Evolutionary conservation across 1,140 invertebrate genomes (phyloP), one percentile per base, ranked within the genome.

Genomic region (Lepidurus couesii): DNA sequence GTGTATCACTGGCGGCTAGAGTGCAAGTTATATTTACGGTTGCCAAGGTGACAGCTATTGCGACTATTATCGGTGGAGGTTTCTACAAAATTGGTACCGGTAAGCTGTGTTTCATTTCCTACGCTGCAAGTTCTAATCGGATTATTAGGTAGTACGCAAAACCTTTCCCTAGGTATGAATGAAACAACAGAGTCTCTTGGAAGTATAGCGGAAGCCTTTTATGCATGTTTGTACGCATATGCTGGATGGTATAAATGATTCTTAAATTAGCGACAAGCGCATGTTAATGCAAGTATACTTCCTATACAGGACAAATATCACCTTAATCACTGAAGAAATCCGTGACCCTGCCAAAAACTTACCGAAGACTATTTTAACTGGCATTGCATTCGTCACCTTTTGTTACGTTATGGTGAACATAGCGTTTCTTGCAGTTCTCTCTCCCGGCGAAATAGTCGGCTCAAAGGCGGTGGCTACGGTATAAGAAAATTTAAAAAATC

Each of bases 271-370:
- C 1, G 8, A 65, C 16, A 11, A 13, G 53, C 21, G 1, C 0
- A 21, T 65, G 0, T 13, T 2, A 13, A 47, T 42, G 34, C 6
- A 42, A 78, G 75, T 78, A 73, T 7, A 42, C 78, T 80, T 79
- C 78, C 75, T 77, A 80, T 80, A 42, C 76, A 85, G 85, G 86
- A 90, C 90, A 83, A 90, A 89, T 82, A 82, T 90, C 73, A 90
- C 90, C 84, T 90, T 88, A 83, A 88, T 91, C 16, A 89, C 90
- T 77, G 90, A 92, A 84, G 90, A 91, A 82, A 83, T 91, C 7
- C 87, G 90, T 80, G 88, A 91, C 82, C 90, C 90, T 11, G 86
- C 87, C 83, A 87, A 89, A 82, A 91, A 91, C 83, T 84, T 91
- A n/a, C 89, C 90, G 9, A 85, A 86, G 44, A 87, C 90, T 7